Conservation (phyloP, 2,113 vertebrate species). For the Tor tambroides region DNA sequence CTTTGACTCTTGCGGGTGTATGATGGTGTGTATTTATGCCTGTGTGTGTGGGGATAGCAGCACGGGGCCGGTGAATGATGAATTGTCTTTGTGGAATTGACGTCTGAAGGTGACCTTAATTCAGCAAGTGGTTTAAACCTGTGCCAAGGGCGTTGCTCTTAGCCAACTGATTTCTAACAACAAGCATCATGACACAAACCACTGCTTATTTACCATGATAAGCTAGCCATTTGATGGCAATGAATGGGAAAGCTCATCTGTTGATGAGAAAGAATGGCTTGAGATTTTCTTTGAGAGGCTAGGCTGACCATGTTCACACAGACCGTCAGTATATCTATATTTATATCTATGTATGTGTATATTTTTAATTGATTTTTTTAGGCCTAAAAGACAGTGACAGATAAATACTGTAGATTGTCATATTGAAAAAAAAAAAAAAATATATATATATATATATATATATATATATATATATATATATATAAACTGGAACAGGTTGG, state of each 20-base stretch:
- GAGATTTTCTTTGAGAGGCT: neutral
- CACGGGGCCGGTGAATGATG: neutral
- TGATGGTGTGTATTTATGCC: slow-evolving; percentile 24
- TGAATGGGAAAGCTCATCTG: slow-evolving; percentile 14
- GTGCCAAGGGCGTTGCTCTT: neutral
- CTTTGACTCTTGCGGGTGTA: neutral
- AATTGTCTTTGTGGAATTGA: slow-evolving; percentile 39
- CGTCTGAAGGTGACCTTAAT: slow-evolving; percentile 34
- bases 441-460: no score
- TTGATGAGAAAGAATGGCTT: slow-evolving; percentile 5
- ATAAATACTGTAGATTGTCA: neutral
- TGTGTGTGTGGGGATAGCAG: neutral
- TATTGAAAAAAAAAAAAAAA: neutral
- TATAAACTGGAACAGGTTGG: no score
- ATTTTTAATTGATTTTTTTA: neutral
- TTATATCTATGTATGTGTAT: neutral
- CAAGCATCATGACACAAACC: neutral
- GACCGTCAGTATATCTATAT: no score
- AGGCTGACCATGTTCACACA: neutral
- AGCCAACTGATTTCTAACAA: neutral
- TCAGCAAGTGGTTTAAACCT: neutral
- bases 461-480: no score
- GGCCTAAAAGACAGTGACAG: no score
- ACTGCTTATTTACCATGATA: neutral
- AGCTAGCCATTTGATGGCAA: neutral